Evolutionary conservation across 2,888 invertebrate genomes (phyloP), one percentile per base, ranked within the genome.

Genomic region (Drosophila cracens): DNA sequence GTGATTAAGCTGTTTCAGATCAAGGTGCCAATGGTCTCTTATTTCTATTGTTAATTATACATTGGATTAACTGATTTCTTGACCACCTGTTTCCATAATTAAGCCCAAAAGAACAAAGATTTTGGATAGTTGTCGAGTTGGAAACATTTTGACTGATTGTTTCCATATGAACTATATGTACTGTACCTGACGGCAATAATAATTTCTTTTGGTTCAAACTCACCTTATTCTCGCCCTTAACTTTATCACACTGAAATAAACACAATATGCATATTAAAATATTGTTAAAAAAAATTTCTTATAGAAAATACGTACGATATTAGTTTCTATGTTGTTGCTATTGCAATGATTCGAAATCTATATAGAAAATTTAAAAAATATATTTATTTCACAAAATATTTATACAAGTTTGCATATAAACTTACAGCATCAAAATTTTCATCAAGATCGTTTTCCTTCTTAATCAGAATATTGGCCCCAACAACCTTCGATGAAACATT

Each of bases 331-430:
- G 95, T 97, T 97, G 95, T 96, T 97, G 95, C 96, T 97, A 95
- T 96, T 97, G 95, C 97, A 97, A 95, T 96, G 96, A 95, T 96
- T 97, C 95, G 97, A 97, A 94, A 97, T 96, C 97, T 97, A 95
- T 93, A 13, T 0, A 93, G 93, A 93, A 94, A 94, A 95, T 93
- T 94, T 16, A 31, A 2, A 18, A 58, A 34, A 18, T 36, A 16
- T 46, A 34, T 18, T n/a, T 21, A 18, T 46, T 0, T 13, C 27
- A 25, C 29, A 27, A 8, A 27, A 31, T 53, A 16, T 34, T 56
- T 34, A 2, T 27, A 46, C 11, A 5, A 34, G 1, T 31, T 33
- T 33, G 33, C 11, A 16, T 36, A 18, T 21, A 5, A 18, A 95
- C 96, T 96, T 95, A 97, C 97, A 95, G 97, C 96, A 94, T 96